Evolutionary conservation across 2,113 vertebrate genomes (phyloP).

Genomic region (Lethenteron camtschaticum): DNA sequence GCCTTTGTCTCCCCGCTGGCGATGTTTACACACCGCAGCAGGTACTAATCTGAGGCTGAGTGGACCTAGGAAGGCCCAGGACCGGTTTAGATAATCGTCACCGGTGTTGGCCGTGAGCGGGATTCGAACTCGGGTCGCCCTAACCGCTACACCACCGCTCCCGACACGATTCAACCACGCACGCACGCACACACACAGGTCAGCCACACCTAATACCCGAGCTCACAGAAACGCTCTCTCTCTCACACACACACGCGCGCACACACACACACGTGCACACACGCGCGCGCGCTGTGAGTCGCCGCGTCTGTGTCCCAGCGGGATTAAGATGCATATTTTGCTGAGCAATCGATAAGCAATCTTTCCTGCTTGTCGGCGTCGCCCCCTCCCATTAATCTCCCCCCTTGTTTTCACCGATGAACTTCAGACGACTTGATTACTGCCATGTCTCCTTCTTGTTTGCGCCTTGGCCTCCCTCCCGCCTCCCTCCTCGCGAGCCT

Average conservation of each 20-base stretch:
- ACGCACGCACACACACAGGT: background rate
- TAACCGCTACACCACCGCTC: too few species aligned
- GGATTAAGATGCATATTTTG: conserved; percentile 6
- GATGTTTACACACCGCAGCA: too few species aligned
- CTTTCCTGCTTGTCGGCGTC: background rate
- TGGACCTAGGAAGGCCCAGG: too few species aligned
- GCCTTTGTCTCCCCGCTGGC: too few species aligned
- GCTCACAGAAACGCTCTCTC: too few species aligned
- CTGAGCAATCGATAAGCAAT: conserved; percentile 4
- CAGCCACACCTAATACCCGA: too few species aligned
- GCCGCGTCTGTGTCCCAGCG: background rate
- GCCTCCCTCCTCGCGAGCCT: background rate
- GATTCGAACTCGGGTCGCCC: too few species aligned
- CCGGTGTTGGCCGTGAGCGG: too few species aligned
- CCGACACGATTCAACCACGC: too few species aligned
- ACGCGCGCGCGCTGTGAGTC: background rate
- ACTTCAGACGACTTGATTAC: conserved; percentile 5
- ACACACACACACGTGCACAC: background rate
- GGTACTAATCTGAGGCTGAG: too few species aligned
- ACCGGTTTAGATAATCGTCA: too few species aligned
- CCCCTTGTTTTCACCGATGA: conserved; percentile 2
- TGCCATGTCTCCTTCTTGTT: background rate
- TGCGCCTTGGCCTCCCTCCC: background rate
- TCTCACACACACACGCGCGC: background rate
- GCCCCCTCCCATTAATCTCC: conserved; percentile 2